These are phyloP conservation scores for Ascaphus truei DNA, from an alignment of 2,113 vertebrate genomes.

Conservation along the genomic window DNA sequence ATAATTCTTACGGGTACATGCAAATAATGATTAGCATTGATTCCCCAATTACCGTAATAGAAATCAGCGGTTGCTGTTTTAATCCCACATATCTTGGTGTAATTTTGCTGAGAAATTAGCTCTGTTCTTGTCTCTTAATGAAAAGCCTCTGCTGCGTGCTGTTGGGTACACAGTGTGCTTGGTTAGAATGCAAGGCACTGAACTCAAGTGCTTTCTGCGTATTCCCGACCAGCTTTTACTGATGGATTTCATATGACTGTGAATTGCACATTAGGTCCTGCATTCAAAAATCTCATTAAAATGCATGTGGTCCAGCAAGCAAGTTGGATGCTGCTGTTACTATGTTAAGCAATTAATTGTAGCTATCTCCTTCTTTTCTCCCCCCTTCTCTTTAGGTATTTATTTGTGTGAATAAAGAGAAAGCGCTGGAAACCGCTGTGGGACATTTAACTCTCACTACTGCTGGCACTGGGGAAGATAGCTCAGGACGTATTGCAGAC, in stretches of 20 bases:
- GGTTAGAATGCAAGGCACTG: background rate
- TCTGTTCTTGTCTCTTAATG: background rate
- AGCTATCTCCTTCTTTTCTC: slow-evolving; percentile 35
- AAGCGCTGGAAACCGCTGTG: slow-evolving; percentile 36
- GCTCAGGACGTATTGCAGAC: slow-evolving; percentile 47
- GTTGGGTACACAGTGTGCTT: background rate
- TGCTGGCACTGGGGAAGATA: slow-evolving; percentile 53
- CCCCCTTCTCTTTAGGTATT: slow-evolving; percentile 38
- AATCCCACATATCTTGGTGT: background rate
- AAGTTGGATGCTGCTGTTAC: slow-evolving; percentile 25
- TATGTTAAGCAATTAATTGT: slow-evolving; percentile 22
- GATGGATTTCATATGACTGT: background rate
- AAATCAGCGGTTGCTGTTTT: background rate
- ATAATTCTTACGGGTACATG: background rate
- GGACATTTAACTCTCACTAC: slow-evolving; percentile 5
- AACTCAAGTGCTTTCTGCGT: background rate
- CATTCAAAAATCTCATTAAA: slow-evolving; percentile 34
- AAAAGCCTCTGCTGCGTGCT: background rate
- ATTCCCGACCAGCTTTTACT: slow-evolving; percentile 31
- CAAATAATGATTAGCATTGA: background rate
- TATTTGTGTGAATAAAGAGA: slow-evolving; percentile 51
- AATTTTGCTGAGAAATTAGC: background rate
- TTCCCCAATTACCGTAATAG: background rate
- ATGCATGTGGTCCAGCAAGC: slow-evolving; percentile 29
- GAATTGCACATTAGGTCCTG: slow-evolving; percentile 5